Base-by-base conservation (phyloP, 2,113 vertebrate species). In the Geococcyx californianus region DNA sequence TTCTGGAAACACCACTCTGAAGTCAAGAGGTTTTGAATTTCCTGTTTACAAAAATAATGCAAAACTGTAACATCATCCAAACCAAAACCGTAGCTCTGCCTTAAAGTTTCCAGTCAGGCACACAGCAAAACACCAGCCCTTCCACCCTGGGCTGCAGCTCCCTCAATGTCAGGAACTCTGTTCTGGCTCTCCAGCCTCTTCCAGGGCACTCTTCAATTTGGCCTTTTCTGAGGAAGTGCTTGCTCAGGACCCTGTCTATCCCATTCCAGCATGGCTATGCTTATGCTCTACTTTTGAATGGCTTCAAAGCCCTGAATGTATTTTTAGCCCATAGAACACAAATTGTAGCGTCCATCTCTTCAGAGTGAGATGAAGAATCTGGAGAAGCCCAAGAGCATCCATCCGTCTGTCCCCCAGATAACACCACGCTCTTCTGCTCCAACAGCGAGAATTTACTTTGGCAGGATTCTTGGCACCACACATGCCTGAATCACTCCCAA, bases 31-130 rank as follows among this genome's bases (percentile, higher is more conserved):
- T 5, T 83, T 80, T 51, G 31, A 70, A 47, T 76, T 92, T 55
- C 55, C 45, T 51, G 3, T 86, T 92, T 88, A 87, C 25, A 66
- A 76, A 74, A 88, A 67, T 26, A 80, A 83, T 13, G 67, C 59
- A 51, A 40, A 49, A 85, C 58, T 23, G 7, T 34, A 40, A 49
- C 34, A 58, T 7, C 59, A 38, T 80, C 91, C 95, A 94, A 93
- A 94, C 90, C 90, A 92, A 80, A 90, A 93, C 8, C 88, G 42
- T 85, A 84, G 62, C 75, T 79, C 59, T 95, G 88, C 59, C 75
- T 85, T 42, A 24, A 69, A 66, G 11, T 74, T 93, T 92, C 88
- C 94, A 74, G 68, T 47, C 75, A 77, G 40, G 20, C 54, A 0
- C 63, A 23, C 51, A 77, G 25, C n/a, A 58, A 79, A 95, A 62